Evolutionary conservation across 2,797 vertebrate species (phyloP), one percentile per base, ranked within the genome.

Genomic region (Balearica regulorum): DNA sequence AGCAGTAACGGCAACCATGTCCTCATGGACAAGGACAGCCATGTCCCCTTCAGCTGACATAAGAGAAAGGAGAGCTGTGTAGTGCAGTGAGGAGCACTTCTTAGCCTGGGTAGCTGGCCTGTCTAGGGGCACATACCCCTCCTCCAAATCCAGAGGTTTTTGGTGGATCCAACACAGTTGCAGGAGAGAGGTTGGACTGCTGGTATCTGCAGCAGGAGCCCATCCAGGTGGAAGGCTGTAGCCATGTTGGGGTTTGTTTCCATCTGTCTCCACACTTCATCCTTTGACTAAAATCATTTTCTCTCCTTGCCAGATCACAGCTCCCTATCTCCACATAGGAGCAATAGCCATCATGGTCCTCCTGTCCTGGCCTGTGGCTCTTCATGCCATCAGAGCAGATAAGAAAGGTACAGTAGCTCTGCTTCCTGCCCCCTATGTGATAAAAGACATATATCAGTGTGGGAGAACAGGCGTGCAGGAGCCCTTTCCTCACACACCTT

Each of bases 261-360:
- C 19, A 6, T 24, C 41, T 48, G 13, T 48, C 48, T 90, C 69
- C 58, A 33, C 19, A 8, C 37, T 64, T 82, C 20, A 72, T 65
- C n/a, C 9, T 90, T 77, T 75, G 19, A 69, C 11, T 54, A 70
- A 84, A 86, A 57, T 57, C 61, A 19, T 70, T 95, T 92, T 95
- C 31, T 76, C 78, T 97, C 66, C 89, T 82, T 83, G 28, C 72
- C 88, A 99, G 99, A 97, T 99, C 88, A 99, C 99, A 6, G 99
- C 99, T 77, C 99, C 99, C 21, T 99, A 98, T 90, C 97, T 99
- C 54, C 99, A 99, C 16, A 48, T 99, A 94, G 98, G 97, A 22
- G 98, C 98, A 37, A 98, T 99, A 88, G 95, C 96, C 7, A 26
- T 98, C 20, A 99, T 99, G 99, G 97, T 98, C 2, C 57, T 99